Percentiles rank a stretch among this genome's conserved stretches.
phyloP scores from a whole-genome alignment of 2,888 invertebrate species.

The Altica lythri region DNA sequence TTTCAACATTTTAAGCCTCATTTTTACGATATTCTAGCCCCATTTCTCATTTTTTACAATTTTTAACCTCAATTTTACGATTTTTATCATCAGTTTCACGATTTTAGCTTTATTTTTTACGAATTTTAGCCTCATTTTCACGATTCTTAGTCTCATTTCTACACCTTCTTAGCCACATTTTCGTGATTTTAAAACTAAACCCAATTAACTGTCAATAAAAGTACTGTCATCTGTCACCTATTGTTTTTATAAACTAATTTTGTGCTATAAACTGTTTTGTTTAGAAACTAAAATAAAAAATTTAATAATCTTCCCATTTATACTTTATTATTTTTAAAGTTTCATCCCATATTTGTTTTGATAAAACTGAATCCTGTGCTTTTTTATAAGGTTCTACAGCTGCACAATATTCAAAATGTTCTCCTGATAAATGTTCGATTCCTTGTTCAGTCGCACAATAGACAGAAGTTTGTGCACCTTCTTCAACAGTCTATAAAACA shows the following conservation, averaged over 20 bases:
- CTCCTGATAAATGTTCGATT: conserved; percentile 32
- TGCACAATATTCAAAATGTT: conserved; percentile 36
- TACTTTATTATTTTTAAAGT: conserved; percentile 26
- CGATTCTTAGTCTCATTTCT: too few species aligned
- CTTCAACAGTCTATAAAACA: conserved; percentile 32
- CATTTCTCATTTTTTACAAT: too few species aligned
- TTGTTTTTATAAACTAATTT: not conserved
- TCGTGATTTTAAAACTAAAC: too few species aligned
- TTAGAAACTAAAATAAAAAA: not conserved
- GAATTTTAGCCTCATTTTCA: too few species aligned
- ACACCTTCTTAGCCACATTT: too few species aligned
- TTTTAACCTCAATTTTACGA: too few species aligned
- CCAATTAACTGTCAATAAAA: not conserved
- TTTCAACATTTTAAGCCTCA: too few species aligned
- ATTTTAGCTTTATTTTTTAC: too few species aligned
- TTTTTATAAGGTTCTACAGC: conserved; percentile 25
- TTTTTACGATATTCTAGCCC: too few species aligned
- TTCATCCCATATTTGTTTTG: conserved; percentile 29
- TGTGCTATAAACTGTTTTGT: not conserved
- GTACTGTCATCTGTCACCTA: not conserved
- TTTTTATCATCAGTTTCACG: too few species aligned
- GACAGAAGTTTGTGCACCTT: conserved; percentile 39
- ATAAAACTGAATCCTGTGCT: conserved; percentile 23
- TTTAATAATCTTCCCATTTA: too few species aligned
- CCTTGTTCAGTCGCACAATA: conserved; percentile 31